Percentiles rank a stretch among this genome's conserved stretches.
phyloP scores from a whole-genome alignment of 2,113 vertebrate species.

The Psilopsiagon aymara region DNA sequence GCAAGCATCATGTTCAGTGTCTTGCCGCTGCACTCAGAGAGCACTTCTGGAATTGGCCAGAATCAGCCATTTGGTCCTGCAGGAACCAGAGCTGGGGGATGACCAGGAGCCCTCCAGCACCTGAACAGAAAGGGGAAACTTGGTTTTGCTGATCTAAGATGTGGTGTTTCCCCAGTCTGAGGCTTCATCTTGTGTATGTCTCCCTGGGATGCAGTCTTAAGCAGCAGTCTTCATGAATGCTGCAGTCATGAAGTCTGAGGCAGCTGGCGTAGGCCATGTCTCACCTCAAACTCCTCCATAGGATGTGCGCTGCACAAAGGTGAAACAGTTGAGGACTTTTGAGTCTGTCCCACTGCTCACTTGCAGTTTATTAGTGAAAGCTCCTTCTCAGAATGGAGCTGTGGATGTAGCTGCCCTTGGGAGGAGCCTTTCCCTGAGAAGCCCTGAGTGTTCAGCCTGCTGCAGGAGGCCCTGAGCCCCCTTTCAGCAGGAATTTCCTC shows the following conservation, averaged over 20 bases:
- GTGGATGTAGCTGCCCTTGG: not conserved
- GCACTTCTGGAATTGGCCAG: not conserved
- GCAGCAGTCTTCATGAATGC: not conserved
- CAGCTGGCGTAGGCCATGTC: rapidly evolving
- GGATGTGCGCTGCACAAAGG: not conserved
- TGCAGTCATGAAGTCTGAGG: not conserved
- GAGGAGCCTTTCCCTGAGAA: slow-evolving; percentile 8
- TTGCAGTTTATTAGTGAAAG: not conserved
- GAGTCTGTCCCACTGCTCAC: not conserved
- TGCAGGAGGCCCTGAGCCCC: not conserved
- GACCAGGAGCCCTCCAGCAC: not conserved
- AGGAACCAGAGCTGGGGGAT: not conserved
- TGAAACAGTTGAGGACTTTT: not conserved
- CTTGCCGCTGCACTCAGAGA: not conserved
- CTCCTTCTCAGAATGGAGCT: not conserved
- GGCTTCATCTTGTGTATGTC: not conserved
- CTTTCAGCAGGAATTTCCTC: not conserved
- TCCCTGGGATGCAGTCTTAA: not conserved
- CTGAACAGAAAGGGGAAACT: not conserved
- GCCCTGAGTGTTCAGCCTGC: not conserved
- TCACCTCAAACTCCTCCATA: not conserved
- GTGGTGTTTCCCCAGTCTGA: not conserved
- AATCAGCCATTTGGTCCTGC: not conserved
- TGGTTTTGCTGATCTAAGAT: not conserved
- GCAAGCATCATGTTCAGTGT: rapidly evolving